Conservation (phyloP, 2,888 invertebrate genomes). For the Myathropa florea region DNA sequence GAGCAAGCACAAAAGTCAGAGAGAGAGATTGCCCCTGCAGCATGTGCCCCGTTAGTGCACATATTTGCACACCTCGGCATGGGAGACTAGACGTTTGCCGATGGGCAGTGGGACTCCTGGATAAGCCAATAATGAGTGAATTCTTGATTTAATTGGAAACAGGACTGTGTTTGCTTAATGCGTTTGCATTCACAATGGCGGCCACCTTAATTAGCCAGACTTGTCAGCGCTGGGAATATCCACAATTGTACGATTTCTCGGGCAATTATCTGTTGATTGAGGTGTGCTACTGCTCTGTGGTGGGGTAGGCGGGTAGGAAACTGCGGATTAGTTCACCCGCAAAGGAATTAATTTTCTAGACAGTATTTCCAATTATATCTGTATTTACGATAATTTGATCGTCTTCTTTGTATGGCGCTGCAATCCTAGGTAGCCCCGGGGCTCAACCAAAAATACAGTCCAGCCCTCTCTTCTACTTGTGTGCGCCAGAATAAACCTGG, state of each 20-base stretch:
- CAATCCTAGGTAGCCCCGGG: no score
- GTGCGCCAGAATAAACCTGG: no score
- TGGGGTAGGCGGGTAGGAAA: no score
- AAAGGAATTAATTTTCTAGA: no score
- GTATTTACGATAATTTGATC: no score
- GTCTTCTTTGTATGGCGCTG: no score
- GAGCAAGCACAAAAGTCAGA: conserved; percentile 30
- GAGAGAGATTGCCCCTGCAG: neutral
- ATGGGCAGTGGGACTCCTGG: no score
- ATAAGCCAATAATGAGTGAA: conserved; percentile 42
- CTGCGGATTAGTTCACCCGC: no score
- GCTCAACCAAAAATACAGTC: no score
- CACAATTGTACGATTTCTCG: neutral
- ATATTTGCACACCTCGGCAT: conserved; percentile 15
- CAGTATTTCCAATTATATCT: no score
- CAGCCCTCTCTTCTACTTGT: no score
- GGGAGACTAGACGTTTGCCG: neutral
- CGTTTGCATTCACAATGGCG: conserved; percentile 39
- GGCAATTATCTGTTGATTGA: neutral
- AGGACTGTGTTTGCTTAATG: conserved; percentile 16
- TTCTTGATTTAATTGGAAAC: conserved; percentile 56
- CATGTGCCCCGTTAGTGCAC: neutral
- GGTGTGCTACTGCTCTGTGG: neutral
- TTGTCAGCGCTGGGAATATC: neutral
- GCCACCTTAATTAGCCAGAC: conserved; percentile 40